These are phyloP conservation scores for Valencia hispanica DNA, from an alignment of 2,797 vertebrate species.

Conservation along the genomic window DNA sequence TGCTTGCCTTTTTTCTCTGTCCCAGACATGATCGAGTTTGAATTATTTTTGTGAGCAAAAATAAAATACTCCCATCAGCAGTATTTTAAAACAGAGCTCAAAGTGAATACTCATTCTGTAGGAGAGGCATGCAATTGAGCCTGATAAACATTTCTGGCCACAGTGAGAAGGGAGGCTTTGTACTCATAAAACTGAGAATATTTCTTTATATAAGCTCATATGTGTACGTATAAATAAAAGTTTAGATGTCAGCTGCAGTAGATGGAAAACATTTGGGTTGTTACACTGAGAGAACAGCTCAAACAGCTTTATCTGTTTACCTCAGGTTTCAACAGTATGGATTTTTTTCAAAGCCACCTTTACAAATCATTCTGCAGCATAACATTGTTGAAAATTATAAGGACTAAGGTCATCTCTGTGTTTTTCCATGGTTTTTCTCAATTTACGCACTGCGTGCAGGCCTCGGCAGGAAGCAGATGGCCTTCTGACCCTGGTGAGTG, in stretches of 20 bases:
- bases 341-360: constrained; percentile 16
- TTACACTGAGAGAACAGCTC: background rate
- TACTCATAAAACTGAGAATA: background rate
- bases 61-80: constrained; percentile 36
- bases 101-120: constrained; percentile 44
- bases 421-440: constrained; percentile 9
- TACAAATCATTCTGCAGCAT: constrained; percentile 1
- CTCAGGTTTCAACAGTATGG: background rate
- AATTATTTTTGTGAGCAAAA: constrained; percentile 38
- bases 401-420: constrained; percentile 19
- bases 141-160: constrained; percentile 8
- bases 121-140: constrained; percentile 11
- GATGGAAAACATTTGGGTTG: constrained; percentile 4
- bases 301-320: constrained; percentile 6
- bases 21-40: constrained; percentile 31
- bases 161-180: background rate
- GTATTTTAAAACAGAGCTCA: constrained; percentile 50
- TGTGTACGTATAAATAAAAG: background rate
- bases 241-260: constrained; percentile 1
- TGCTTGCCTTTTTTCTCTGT: background rate
- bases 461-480: constrained; percentile 90
- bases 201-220: background rate
- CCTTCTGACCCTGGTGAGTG: constrained; percentile 91
- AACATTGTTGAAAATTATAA: constrained; percentile 6
- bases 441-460: constrained; percentile 63